Conservation (phyloP, 2,888 invertebrate genomes). For the Augochlorella aurata region DNA sequence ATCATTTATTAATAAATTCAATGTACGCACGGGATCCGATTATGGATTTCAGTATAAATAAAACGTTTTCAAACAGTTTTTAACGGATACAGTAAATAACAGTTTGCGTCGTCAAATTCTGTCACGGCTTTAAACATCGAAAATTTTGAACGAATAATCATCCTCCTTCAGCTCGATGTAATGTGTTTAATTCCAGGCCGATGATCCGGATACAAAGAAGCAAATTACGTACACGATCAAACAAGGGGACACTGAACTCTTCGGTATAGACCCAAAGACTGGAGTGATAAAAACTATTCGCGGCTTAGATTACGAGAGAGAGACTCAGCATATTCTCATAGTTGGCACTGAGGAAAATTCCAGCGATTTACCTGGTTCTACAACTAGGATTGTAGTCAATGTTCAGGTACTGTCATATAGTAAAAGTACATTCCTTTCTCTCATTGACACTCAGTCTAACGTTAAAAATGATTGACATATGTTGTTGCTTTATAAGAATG, state of each 20-base stretch:
- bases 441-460: no score
- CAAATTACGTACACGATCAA: constrained; percentile 92
- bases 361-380: constrained; percentile 87
- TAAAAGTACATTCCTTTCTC: not conserved
- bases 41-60: not conserved
- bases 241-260: constrained; percentile 91
- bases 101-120: constrained; percentile 23
- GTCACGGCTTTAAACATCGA: not conserved
- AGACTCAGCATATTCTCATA: constrained; percentile 88
- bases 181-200: constrained; percentile 84
- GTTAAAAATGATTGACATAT: no score
- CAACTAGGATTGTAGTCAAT: constrained; percentile 88
- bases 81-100: not conserved
- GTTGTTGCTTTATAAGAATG: no score
- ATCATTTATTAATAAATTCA: not conserved
- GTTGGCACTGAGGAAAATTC: constrained; percentile 93
- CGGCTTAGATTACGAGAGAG: constrained; percentile 90
- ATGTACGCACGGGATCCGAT: not conserved
- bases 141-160: constrained; percentile 32
- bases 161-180: constrained; percentile 38
- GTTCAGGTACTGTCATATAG: constrained; percentile 84
- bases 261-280: constrained; percentile 90
- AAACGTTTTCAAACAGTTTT: not conserved
- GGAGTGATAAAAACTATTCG: constrained; percentile 90
- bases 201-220: constrained; percentile 91